Evolutionary conservation across 2,888 invertebrate genomes (phyloP), one percentile per base, ranked within the genome.

Genomic region (Serrognathus titanus): DNA sequence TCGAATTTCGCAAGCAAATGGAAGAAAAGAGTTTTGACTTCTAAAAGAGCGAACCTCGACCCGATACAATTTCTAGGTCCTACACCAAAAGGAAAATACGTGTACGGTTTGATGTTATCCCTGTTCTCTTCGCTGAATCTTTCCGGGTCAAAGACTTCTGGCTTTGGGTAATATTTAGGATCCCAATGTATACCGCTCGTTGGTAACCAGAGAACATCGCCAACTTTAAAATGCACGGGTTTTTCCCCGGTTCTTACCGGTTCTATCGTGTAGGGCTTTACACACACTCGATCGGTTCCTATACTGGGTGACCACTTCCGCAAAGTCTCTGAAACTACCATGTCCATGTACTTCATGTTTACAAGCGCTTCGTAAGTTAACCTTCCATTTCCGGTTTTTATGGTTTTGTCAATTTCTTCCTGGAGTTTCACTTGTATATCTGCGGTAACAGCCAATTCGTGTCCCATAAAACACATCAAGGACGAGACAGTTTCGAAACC

Each of bases 1-100:
- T 69, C 66, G 52, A 71, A 71, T 43, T 67, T 63, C 12, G 58
- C 50, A 36, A 74, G 40, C 10, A 72, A 51, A 48, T 71, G 49
- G 41, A 65, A 68, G 11, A 72, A 57, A 2, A 71, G 11, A 3
- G 59, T 55, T 60, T 73, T 73, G 1, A 59, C 57, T 61, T 73
- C 69, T 48, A 73, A 55, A 2, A 70, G 51, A 4, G 71, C 73
- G 52, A 73, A 72, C 63, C 71, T 67, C 2, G 67, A 68, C 7
- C 85, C 87, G 50, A 86, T 83, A 63, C 86, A 87, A 66, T 80
- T 84, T 50, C 86, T 79, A 1, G 82, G 85, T 2, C 87, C 86
- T 1, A 84, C 13, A 2, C 72, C 73, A 56, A 73, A 73, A 1
- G 73, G 71, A 10, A 71, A n/a, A 51, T 69, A 72, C 0, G 78